A percentile compares a stretch with the other conserved stretches of the same genome.
Evolutionary conservation across 2,797 vertebrate species (phyloP).

Genomic region (Hypotaenidia philippensis): DNA sequence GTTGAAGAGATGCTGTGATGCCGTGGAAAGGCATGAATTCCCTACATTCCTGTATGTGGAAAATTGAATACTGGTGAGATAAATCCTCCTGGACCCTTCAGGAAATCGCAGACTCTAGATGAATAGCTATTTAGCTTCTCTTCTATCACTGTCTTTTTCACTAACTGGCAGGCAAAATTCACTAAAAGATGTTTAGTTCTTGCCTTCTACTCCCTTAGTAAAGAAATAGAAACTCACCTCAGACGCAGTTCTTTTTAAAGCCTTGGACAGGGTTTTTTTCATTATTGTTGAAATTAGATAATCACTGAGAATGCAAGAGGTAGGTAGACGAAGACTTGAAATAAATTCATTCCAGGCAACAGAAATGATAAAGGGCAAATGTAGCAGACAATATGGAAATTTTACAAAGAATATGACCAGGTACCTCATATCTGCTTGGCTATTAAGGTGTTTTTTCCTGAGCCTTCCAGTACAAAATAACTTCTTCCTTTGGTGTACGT

Average conservation of each 20-base stretch:
- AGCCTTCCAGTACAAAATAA: not conserved
- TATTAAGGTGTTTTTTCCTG: not conserved
- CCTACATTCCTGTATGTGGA: not conserved
- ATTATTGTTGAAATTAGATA: not conserved
- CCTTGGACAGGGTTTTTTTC: accelerated
- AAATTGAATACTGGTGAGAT: not conserved
- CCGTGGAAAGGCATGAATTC: not conserved
- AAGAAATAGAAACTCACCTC: not conserved
- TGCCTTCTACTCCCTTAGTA: not conserved
- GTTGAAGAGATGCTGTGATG: not conserved
- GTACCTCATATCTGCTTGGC: not conserved
- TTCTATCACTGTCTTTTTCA: not conserved
- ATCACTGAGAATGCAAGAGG: not conserved
- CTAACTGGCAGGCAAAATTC: not conserved
- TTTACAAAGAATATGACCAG: not conserved
- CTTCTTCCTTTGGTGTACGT: not conserved
- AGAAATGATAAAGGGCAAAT: not conserved
- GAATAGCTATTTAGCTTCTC: not conserved
- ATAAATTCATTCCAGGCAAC: not conserved
- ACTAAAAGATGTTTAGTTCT: not conserved
- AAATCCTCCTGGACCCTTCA: not conserved
- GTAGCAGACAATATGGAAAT: not conserved
- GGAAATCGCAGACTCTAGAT: not conserved
- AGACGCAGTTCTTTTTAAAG: not conserved
- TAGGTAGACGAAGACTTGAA: not conserved